Conservation (phyloP, 2,888 invertebrate genomes). For the Therioaphis trifolii region DNA sequence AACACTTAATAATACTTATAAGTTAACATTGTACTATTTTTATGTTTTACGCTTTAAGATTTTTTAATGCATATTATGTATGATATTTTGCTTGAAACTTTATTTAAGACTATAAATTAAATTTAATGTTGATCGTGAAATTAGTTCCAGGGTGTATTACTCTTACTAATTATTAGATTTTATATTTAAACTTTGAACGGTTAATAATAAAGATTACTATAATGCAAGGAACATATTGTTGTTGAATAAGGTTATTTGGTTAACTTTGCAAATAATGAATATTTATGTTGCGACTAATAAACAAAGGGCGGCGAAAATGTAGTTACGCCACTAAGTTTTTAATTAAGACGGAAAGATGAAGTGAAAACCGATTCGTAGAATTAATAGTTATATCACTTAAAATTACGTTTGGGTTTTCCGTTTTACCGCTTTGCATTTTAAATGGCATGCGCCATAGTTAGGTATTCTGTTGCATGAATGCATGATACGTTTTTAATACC, state of each 20-base stretch:
- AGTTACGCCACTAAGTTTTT: background rate
- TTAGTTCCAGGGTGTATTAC: too few relatives aligned
- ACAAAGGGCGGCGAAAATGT: background rate
- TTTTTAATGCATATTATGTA: too few relatives aligned
- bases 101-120: too few relatives aligned
- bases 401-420: background rate
- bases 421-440: background rate
- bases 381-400: background rate
- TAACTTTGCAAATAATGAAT: slow-evolving; percentile 43
- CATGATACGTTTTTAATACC: too few relatives aligned
- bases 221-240: background rate
- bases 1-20: too few relatives aligned
- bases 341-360: slow-evolving; percentile 1
- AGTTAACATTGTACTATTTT: too few relatives aligned
- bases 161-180: slow-evolving; percentile 22
- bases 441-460: background rate
- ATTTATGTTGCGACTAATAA: slow-evolving; percentile 13
- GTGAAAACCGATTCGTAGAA: background rate
- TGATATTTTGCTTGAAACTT: too few relatives aligned
- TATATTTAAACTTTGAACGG: slow-evolving; percentile 7
- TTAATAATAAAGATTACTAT: slow-evolving; percentile 35
- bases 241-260: background rate
- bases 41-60: too few relatives aligned
- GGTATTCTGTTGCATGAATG: too few relatives aligned
- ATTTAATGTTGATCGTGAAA: too few relatives aligned